Percentiles rank a stretch among this genome's conserved stretches.
Conservation (phyloP, 1,140 invertebrate species). For the Aricia agestis region DNA sequence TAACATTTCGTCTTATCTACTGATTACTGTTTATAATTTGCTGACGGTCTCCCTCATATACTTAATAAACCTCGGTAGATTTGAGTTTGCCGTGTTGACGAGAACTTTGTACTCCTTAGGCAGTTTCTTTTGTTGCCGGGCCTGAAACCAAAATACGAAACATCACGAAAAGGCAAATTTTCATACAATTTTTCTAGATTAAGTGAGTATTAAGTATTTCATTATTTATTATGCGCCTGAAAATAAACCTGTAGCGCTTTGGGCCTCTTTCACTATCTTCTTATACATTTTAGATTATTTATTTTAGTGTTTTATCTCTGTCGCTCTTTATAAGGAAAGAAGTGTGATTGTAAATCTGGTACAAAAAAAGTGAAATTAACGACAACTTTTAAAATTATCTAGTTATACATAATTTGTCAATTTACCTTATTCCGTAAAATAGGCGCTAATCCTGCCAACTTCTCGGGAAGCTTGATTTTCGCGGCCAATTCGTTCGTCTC, state of each 20-base stretch:
- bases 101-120: conserved; percentile 81
- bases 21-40: conserved; percentile 36
- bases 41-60: conserved; percentile 76
- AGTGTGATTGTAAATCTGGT: no score
- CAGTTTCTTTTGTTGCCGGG: conserved; percentile 79
- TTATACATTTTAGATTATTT: no score
- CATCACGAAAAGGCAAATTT: no score
- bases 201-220: no score
- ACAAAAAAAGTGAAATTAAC: no score
- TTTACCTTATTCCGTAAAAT: conserved; percentile 81
- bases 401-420: conserved; percentile 16
- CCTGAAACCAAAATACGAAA: conserved; percentile 57
- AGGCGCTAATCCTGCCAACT: conserved; percentile 76
- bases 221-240: no score
- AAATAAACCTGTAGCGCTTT: no score
- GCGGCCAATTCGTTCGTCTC: conserved; percentile 80
- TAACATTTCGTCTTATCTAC: not conserved
- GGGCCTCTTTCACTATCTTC: no score
- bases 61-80: conserved; percentile 83
- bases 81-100: conserved; percentile 82
- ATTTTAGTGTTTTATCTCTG: no score
- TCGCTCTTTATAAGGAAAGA: no score
- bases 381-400: no score
- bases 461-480: conserved; percentile 79
- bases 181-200: no score